phyloP scores from a whole-genome alignment of 1,140 invertebrate genomes.

The Scaptomyza pallida region DNA sequence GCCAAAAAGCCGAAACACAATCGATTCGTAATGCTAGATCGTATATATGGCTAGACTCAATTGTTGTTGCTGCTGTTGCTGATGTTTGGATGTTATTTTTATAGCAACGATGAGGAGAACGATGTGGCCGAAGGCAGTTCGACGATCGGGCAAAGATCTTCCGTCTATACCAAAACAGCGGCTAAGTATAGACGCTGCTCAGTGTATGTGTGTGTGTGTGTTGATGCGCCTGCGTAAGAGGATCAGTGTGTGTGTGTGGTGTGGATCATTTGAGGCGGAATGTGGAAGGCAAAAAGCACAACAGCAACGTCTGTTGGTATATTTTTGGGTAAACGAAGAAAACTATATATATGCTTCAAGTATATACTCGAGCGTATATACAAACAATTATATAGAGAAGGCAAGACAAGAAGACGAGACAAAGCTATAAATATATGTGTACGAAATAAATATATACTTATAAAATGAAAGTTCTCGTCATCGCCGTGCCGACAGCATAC shows the following conservation, averaged over 20 bases:
- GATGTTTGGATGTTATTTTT: conserved; percentile 63
- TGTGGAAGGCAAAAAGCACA: conserved; percentile 46
- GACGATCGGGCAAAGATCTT: conserved; percentile 76
- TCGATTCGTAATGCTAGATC: conserved; percentile 45
- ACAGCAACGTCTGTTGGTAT: conserved; percentile 33
- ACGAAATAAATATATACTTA: conserved; percentile 42
- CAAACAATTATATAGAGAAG: too few species aligned
- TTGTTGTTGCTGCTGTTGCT: conserved; percentile 30
- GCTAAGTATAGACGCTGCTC: conserved; percentile 67
- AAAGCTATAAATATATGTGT: conserved; percentile 78
- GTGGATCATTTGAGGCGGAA: conserved; percentile 49
- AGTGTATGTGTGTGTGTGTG: conserved; percentile 29
- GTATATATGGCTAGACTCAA: conserved; percentile 20
- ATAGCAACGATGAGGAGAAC: conserved; percentile 44
- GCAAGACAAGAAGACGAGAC: conserved; percentile 76
- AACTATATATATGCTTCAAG: neutral
- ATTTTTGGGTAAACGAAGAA: conserved; percentile 53
- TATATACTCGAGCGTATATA: conserved; percentile 13
- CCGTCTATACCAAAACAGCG: conserved; percentile 49
- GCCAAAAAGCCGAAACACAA: conserved; percentile 64
- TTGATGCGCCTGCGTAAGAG: conserved; percentile 65
- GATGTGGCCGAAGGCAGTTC: conserved; percentile 56
- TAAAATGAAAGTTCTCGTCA: conserved; percentile 67
- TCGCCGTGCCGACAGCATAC: too few species aligned
- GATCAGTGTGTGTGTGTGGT: conserved; percentile 30